Evolutionary conservation across 2,888 invertebrate species (phyloP), one percentile per base, ranked within the genome.

Genomic region (Creontiades dilutus): DNA sequence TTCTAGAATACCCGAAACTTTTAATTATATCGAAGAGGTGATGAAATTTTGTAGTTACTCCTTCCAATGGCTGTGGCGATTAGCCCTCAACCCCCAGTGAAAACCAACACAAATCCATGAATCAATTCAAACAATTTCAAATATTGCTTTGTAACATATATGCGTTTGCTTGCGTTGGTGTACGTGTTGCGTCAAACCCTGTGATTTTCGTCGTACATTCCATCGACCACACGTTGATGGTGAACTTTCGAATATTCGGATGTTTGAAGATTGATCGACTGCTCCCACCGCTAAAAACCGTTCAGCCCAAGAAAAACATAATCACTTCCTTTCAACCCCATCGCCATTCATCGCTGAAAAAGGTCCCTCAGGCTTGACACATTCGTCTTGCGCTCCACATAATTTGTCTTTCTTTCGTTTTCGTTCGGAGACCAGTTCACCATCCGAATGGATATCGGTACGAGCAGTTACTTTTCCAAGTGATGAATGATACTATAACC

Each of bases 301-400:
- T 68, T 68, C 68, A 68, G 23, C 23, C 11, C 11, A 19, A 2
- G 68, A 68, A 68, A 68, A 68, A 68, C 9, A 68, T 27, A 68
- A 68, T 57, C 37, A 52, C 11, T 68, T 23, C 27, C 23, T 68
- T 23, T 68, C 68, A 68, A 68, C 23, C n/a, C 9, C 68, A 68
- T 23, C 68, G 9, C 68, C 68, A 68, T 68, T 68, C 23, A 23
- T 68, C 68, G 68, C 23, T 68, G 16, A 61, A 61, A n/a, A 61
- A 61, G 19, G 61, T 19, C n/a, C 7, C n/a, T 61, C n/a, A 52
- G 19, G 61, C 61, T 61, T 61, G 61, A 61, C 61, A 61, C n/a
- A 61, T 19, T 19, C 61, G 16, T 61, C 19, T 19, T 19, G 12
- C 68, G 52, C 68, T 23, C 68, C 12, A 68, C 7, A 68, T 68